phyloP scores from a whole-genome alignment of 2,113 vertebrate species.

The Psilopogon haemacephalus region DNA sequence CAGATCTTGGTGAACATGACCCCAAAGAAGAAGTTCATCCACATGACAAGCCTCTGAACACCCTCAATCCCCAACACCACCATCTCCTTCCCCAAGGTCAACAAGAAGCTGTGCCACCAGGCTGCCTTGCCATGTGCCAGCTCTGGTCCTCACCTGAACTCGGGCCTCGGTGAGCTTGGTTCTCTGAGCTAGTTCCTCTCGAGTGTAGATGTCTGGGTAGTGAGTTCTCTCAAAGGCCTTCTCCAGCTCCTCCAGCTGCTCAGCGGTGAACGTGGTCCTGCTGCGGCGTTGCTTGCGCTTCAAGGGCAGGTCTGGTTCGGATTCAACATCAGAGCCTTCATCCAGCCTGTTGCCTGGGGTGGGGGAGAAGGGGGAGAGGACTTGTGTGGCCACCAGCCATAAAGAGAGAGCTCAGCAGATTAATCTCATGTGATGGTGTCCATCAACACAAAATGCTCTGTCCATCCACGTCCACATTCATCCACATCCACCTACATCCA shows the following conservation, averaged over 20 bases:
- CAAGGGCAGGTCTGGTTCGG: slow-evolving; percentile 93
- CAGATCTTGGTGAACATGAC: not conserved
- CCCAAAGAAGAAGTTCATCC: not conserved
- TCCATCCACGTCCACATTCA: rapidly evolving
- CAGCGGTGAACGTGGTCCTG: slow-evolving; percentile 95
- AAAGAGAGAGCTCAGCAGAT: not conserved
- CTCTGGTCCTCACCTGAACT: slow-evolving; percentile 84
- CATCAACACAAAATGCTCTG: rapidly evolving
- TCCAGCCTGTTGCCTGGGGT: slow-evolving; percentile 90
- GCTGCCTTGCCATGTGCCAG: rapidly evolving
- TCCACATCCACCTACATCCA: too few species aligned
- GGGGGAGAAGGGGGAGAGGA: not conserved
- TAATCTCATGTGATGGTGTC: not conserved
- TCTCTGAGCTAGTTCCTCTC: slow-evolving; percentile 96
- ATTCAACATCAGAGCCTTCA: slow-evolving; percentile 94
- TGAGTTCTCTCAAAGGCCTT: slow-evolving; percentile 98
- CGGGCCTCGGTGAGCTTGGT: slow-evolving; percentile 96
- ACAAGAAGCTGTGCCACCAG: not conserved
- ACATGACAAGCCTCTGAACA: not conserved
- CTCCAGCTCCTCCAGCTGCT: slow-evolving; percentile 98
- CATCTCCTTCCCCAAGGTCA: not conserved
- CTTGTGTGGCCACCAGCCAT: rapidly evolving
- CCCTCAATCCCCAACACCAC: not conserved
- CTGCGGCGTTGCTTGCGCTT: slow-evolving; percentile 98
- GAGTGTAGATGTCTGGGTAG: slow-evolving; percentile 98